Evolutionary conservation across 2,113 vertebrate species (phyloP).

Genomic region (Bombycilla garrulus): DNA sequence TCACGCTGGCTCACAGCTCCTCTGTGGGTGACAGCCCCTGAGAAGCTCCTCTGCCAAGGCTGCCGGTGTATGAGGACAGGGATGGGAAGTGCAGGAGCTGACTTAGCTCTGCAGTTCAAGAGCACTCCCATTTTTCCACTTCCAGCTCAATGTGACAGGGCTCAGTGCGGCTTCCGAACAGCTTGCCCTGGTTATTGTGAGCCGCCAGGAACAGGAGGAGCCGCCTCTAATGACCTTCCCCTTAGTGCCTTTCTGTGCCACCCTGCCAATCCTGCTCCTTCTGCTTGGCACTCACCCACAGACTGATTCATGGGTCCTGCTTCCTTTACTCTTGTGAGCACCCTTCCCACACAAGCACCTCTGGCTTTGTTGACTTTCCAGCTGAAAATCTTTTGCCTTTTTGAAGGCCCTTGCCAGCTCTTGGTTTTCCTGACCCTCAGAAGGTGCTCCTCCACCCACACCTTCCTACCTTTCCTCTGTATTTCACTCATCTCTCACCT

Average conservation of each 20-base stretch:
- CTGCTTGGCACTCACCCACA: fast-evolving
- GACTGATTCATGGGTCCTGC: neutral
- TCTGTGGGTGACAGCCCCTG: neutral
- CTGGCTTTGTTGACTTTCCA: neutral
- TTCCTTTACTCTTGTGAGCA: neutral
- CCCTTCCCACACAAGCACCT: neutral
- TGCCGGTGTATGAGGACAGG: fast-evolving
- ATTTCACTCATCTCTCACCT: neutral
- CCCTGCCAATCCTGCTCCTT: neutral
- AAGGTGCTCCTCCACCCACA: fast-evolving
- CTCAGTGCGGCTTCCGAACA: neutral
- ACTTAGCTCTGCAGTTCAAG: neutral
- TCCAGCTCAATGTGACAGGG: neutral
- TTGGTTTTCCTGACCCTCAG: neutral
- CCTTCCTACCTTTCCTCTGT: neutral
- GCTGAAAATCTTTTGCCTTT: neutral
- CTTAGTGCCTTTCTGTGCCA: neutral
- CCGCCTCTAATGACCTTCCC: neutral
- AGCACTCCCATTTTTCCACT: neutral
- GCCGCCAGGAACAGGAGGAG: neutral
- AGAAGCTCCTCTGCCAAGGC: neutral
- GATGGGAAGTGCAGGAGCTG: neutral
- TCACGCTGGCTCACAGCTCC: neutral
- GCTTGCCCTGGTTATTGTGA: neutral
- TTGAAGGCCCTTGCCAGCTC: neutral